Evolutionary conservation across 1,140 invertebrate species (phyloP), one percentile per base, ranked within the genome.

Genomic region (Procambarus clarkii): DNA sequence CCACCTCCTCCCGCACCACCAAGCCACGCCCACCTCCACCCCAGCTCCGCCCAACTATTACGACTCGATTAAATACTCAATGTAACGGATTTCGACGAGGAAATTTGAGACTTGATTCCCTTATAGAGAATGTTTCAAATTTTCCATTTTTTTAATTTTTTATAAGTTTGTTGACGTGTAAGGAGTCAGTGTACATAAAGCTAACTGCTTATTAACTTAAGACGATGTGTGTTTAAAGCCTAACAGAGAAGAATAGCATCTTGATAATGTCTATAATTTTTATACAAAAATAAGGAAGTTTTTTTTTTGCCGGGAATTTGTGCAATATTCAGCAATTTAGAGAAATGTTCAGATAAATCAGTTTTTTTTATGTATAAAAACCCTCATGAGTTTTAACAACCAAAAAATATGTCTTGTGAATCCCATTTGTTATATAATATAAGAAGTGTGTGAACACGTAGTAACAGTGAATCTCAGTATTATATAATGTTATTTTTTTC

Each of bases 21-120:
- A 87, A 74, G 90, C 84, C 78, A 54, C 90, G 50, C 84, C 83
- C 64, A 86, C 90, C 3, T 71, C 83, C 2, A 86, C 90, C 24
- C 90, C 84, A 21, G 90, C 90, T 34, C 90, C 90, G 84, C 90
- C 90, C 84, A 91, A 91, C 80, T 91, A 91, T 87, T 91, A 86
- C 80, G 90, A 91, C 24, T 91, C 90, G 45, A 86, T 91, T 45
- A 91, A 91, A 87, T 91, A 86, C 58, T 82, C 90, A 18, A 91
- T 91, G 90, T 91, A 86, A 87, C 77, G 21, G 46, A 58, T 44
- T 45, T 24, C 71, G 45, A 76, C 50, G 54, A 77, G 48, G 64
- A 78, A 54, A 86, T 71, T 13, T 78, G 71, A 74, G 48, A 69
- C 9, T 24, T 15, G 71, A 50, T 60, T 82, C 34, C 64, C 60